Percentiles rank a stretch among this genome's conserved stretches.
Conservation (phyloP, 2,113 vertebrate species). For the Cnemophilus loriae region DNA sequence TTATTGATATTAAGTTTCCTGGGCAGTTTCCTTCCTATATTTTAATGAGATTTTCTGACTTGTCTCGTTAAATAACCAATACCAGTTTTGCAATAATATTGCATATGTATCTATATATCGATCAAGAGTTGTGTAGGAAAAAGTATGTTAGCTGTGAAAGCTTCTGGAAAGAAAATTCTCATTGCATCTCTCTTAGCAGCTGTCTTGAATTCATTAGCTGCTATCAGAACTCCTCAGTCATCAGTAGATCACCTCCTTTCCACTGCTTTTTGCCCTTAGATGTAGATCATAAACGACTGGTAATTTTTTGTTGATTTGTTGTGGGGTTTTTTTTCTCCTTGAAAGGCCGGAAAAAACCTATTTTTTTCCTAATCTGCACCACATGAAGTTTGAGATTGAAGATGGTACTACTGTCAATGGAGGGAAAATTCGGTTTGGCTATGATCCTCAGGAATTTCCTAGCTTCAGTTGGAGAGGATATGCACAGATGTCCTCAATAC, state of each 20-base stretch:
- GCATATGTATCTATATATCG: neutral
- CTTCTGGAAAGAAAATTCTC: neutral
- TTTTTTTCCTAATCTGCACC: constrained; percentile 88
- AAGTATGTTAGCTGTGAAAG: neutral
- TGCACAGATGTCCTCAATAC: constrained; percentile 80
- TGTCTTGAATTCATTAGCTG: neutral
- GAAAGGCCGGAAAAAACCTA: constrained; percentile 79
- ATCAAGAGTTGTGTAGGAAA: neutral
- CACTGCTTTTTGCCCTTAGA: neutral
- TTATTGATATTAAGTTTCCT: neutral
- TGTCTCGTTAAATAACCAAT: neutral
- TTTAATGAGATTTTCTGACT: neutral
- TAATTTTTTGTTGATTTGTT: neutral
- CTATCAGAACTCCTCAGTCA: neutral
- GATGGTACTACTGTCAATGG: constrained; percentile 78
- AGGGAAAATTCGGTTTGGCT: constrained; percentile 82
- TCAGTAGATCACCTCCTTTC: neutral
- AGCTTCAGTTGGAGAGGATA: constrained; percentile 92
- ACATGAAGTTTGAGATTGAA: constrained; percentile 90
- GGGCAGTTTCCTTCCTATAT: neutral
- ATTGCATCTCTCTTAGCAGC: neutral
- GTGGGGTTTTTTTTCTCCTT: neutral
- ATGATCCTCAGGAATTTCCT: constrained; percentile 81
- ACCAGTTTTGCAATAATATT: neutral
- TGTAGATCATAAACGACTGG: neutral